A percentile compares a stretch with the other conserved stretches of the same genome.
These are phyloP conservation scores for Limnephilus marmoratus DNA, from an alignment of 2,888 invertebrate species.

Conservation along the genomic window DNA sequence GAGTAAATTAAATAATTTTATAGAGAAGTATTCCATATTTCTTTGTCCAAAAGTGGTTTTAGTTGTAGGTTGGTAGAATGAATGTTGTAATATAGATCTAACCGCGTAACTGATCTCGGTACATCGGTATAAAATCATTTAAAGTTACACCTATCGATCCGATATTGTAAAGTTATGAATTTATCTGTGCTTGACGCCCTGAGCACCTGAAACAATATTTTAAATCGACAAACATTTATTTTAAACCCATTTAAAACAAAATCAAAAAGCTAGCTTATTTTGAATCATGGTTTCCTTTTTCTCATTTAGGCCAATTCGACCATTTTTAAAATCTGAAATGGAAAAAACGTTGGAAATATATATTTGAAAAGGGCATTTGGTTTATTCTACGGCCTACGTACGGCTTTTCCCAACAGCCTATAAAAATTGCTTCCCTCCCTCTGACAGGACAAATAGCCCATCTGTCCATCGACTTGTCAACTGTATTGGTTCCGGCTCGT, in stretches of 20 bases:
- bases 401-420: slow-evolving; percentile 12
- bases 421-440: slow-evolving; percentile 24
- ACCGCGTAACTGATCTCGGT: no score
- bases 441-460: slow-evolving; percentile 64
- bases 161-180: no score
- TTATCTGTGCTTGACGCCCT: no score
- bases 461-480: slow-evolving; percentile 64
- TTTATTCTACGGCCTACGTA: not conserved
- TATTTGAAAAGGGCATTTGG: not conserved
- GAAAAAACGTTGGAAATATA: not conserved
- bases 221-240: not conserved
- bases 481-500: slow-evolving; percentile 45
- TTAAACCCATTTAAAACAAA: not conserved
- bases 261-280: not conserved
- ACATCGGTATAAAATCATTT: no score
- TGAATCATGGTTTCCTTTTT: not conserved
- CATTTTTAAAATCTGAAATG: not conserved
- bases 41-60: no score
- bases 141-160: no score
- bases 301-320: not conserved
- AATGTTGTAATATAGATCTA: no score
- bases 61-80: no score
- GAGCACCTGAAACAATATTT: no score
- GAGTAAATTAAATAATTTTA: no score
- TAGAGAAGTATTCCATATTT: no score